Evolutionary conservation across 2,113 vertebrate genomes (phyloP), one percentile per base, ranked within the genome.

Genomic region (Cyprinus carpio): DNA sequence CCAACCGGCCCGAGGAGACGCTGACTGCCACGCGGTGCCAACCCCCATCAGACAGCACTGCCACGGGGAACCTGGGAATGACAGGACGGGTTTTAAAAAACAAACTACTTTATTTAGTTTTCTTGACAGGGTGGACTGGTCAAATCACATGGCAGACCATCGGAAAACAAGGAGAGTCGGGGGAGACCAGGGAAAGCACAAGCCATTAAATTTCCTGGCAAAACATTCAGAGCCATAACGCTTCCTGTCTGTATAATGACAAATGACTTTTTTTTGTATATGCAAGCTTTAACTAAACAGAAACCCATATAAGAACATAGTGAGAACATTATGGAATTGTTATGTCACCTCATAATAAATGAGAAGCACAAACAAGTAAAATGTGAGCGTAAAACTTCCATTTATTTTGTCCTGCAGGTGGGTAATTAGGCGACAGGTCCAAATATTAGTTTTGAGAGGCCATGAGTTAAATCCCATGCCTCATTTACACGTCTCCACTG

Each of bases 1-100:
- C 93, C 88, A 98, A 84, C 7, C 90, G 91, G 71, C 93, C 90
- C 34, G 89, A 25, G 23, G 96, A 96, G 85, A 97, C 95, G 27
- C 95, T 88, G n/a, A 98, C 72, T 0, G 94, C 95, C 85, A 97
- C 90, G 0, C 31, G 92, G 88, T 97, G 97, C 96, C 97, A 98
- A 64, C 13, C 87, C 27, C 95, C 96, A 23, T 98, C 95, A 0
- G 93, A 90, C 2, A 98, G 92, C 54, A 88, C 87, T 13, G 93
- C 86, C 46, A 97, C 86, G 0, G 97, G 96, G 89, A 98, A 97
- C 91, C 96, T 98, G 89, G 0, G 13, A 86, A 37, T 62, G 29
- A 82, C 4, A 62, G 25, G 25, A 60, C 10, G 18, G 20, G 25
- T 40, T 56, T 81, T 23, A 1, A 67, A 34, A 54, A 62, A 75